Evolutionary conservation across 92 coral and sea anemone species (phyloP), one percentile per base, ranked within the genome.

Genomic region (Paramuricea clavata): DNA sequence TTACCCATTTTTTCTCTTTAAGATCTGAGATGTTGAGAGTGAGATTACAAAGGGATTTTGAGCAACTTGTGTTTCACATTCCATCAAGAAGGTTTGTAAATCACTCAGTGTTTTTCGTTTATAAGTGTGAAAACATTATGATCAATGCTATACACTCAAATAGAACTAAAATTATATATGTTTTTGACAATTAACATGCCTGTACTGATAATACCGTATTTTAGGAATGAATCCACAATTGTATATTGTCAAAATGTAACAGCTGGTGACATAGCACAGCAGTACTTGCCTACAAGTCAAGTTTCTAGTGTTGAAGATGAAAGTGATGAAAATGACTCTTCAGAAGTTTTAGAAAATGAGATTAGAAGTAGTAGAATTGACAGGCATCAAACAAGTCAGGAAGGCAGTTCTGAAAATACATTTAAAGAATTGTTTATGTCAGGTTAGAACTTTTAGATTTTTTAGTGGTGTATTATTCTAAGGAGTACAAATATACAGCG

Each of bases 61-160:
- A 44, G 22, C 62, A 74, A 27, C 81, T 74, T 23, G 81, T 74
- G 64, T 74, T 74, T 43, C 81, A 74, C 22, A 25, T 44, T 44
- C 60, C 81, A 74, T 74, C 81, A 74, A 74, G 81, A 74, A 74
- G 81, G 81, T 74, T 74, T 74, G 81, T 74, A n/a, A n/a, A n/a
- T n/a, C n/a, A n/a, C n/a, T n/a, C n/a, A n/a, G n/a, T n/a, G n/a
- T n/a, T n/a, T n/a, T n/a, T n/a, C n/a, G n/a, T n/a, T n/a, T n/a
- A n/a, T n/a, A n/a, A n/a, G n/a, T n/a, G n/a, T n/a, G n/a, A n/a
- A n/a, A n/a, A n/a, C n/a, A n/a, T n/a, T n/a, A n/a, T n/a, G n/a
- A n/a, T n/a, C n/a, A n/a, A n/a, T n/a, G n/a, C n/a, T n/a, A n/a
- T n/a, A n/a, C n/a, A n/a, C 10, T 39, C 19, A 70, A 70, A 4